Evolutionary conservation across 53 echinoderm and acorn worm species (phyloP), one percentile per base, ranked within the genome.

Genomic region (Echinometra lucunter): DNA sequence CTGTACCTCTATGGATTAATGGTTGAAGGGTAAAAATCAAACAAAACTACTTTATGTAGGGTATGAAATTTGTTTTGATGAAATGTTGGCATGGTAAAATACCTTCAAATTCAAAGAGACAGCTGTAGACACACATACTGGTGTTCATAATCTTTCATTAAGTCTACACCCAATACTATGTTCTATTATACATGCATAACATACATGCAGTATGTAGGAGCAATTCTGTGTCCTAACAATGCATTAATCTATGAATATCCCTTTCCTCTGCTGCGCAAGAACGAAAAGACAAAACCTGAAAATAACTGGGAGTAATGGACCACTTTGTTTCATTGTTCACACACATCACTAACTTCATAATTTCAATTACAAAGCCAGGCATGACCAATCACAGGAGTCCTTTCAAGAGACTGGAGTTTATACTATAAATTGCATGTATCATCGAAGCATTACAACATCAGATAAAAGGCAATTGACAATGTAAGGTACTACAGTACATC

Each of bases 331-430:
- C 34, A 74, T 42, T 81, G 81, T 44, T 81, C 44, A 42, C 81
- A 44, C 44, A 44, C 34, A 81, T 81, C 44, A 44, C 19, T 37
- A 28, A 74, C 74, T 74, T 81, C 81, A 81, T n/a, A n/a, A n/a
- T 81, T 81, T 81, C 23, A 42, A 81, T 42, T 42, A 44, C 8
- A 81, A 81, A 81, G 42, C n/a, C n/a, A n/a, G 19, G 19, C 19
- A 38, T 44, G 44, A 81, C 81, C 38, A 81, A 42, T 44, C 21
- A 44, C 42, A 21, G 81, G 44, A 42, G 81, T 81, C 81, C 81
- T 81, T 81, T 81, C 81, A 81, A 44, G 81, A 81, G 81, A 81
- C 81, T 81, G 40, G 81, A 81, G 44, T 81, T 81, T 81, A 81
- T 81, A 44, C 81, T 44, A 81, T 81, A 81, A 42, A 81, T 81